Conservation (phyloP, 30 jellyfish, hydroid and myxozoan species). For the Morbakka virulenta region DNA sequence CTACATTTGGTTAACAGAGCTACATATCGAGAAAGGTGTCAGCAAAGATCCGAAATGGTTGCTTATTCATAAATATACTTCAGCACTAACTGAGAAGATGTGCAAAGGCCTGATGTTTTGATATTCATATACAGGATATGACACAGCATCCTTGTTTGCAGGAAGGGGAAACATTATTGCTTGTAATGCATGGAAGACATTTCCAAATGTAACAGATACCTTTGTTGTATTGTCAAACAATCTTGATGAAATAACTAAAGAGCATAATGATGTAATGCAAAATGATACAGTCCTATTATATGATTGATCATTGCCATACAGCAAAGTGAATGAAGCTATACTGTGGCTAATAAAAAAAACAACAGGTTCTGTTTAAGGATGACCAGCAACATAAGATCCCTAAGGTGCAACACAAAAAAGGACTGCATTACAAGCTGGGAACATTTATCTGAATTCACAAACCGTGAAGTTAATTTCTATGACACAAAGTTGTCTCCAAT, state of each 20-base stretch:
- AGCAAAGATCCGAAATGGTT: conserved; percentile 32
- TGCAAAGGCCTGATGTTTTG: neutral
- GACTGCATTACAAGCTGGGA: neutral
- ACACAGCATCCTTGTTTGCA: neutral
- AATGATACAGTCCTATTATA: conserved; percentile 1
- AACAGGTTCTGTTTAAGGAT: neutral
- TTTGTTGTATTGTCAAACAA: conserved; percentile 3
- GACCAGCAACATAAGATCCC: conserved; percentile 42
- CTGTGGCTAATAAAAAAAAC: conserved; percentile 19
- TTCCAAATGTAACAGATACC: conserved; percentile 24
- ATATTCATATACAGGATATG: neutral
- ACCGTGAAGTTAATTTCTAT: too few species aligned
- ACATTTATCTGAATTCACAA: too few species aligned
- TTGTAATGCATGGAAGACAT: conserved; percentile 3
- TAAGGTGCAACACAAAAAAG: neutral
- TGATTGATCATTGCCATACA: conserved; percentile 8
- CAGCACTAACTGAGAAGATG: conserved; percentile 22
- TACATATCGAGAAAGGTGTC: conserved; percentile 41
- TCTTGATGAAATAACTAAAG: neutral
- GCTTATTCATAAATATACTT: conserved; percentile 32
- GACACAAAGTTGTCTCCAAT: too few species aligned
- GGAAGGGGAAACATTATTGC: neutral
- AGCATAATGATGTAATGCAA: neutral
- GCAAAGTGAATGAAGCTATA: conserved; percentile 14
- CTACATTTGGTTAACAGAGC: conserved; percentile 9